Base-by-base conservation (phyloP, 2,797 vertebrate genomes). In the Urophycis tenuis region DNA sequence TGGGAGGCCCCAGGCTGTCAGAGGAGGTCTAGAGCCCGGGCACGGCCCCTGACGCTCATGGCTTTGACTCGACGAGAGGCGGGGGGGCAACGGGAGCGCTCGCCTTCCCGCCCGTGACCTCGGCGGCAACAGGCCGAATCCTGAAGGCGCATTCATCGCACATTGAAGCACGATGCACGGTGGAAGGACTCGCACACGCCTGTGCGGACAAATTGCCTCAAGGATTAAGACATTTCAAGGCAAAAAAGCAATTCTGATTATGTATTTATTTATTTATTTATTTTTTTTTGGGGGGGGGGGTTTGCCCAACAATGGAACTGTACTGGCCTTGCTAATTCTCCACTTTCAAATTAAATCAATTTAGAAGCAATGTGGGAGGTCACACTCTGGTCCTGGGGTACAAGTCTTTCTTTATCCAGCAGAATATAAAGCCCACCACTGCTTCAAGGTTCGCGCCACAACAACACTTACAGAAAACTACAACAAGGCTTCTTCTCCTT, bases 361-460 rank as follows among this genome's bases (percentile, higher is more conserved):
- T 86, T 78, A 86, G 60, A 77, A 83, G 79, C 75, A 64, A 76
- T 78, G 79, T 83, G 82, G 75, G 83, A 90, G 87, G 84, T 86
- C 83, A 79, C 10, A 1, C 78, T 77, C 81, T 82, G 81, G 81
- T 87, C 84, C 87, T 85, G 78, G 75, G 80, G 84, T 83, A 80
- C 75, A 87, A 86, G 82, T 87, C 74, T 81, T 74, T 77, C 79
- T 88, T 91, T 89, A 84, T 90, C 77, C 74, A 72, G 73, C 75
- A 73, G 78, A 67, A 85, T 81, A 88, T 87, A 85, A 88, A 88
- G 83, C 77, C 22, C 75, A 81, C 36, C 30, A 49, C 75, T 1
- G 75, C 85, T 88, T 90, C 87, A 91, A 91, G 88, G 89, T 90
- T 88, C 83, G 77, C 45, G 78, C 74, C 74, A 82, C 73, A 83